These are phyloP conservation scores for Thalassoma bifasciatum DNA, from an alignment of 2,113 vertebrate species.

Conservation along the genomic window DNA sequence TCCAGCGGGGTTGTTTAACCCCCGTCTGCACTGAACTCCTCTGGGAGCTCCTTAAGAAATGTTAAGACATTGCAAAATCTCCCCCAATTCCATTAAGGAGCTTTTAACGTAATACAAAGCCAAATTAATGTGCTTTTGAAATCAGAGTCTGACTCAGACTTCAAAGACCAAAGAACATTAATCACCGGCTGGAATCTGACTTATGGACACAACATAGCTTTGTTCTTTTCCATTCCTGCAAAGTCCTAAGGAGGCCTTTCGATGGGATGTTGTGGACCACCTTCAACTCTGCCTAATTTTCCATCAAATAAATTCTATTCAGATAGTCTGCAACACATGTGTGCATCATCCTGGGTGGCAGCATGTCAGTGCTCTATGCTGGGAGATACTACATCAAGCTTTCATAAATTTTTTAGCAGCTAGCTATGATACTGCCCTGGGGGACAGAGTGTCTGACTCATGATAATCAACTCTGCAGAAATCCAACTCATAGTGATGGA, in stretches of 20 bases:
- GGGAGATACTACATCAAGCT: conserved; percentile 55
- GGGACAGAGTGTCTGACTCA: conserved; percentile 58
- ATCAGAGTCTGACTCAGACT: conserved; percentile 57
- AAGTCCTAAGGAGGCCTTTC: conserved; percentile 9
- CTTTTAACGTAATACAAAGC: conserved; percentile 48
- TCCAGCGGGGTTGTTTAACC: neutral
- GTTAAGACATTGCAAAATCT: conserved; percentile 53
- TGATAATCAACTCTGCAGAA: conserved; percentile 52
- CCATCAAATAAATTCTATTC: conserved; percentile 19
- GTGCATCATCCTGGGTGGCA: conserved; percentile 34
- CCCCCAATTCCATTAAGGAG: conserved; percentile 35
- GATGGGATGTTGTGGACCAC: conserved; percentile 32
- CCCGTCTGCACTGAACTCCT: conserved; percentile 7
- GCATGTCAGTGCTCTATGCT: conserved; percentile 23
- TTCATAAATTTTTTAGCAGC: conserved; percentile 73
- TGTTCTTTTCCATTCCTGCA: conserved; percentile 46
- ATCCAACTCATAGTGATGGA: conserved; percentile 38
- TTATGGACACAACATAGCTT: conserved; percentile 52
- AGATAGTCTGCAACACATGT: conserved; percentile 8
- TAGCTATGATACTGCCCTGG: conserved; percentile 56
- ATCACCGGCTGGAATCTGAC: conserved; percentile 61
- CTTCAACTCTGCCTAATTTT: conserved; percentile 5
- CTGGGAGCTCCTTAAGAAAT: conserved; percentile 43
- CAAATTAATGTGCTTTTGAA: conserved; percentile 72
- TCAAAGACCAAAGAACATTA: conserved; percentile 67